These are phyloP conservation scores for Cotesia glomerata DNA, from an alignment of 1,140 invertebrate species.

Conservation along the genomic window DNA sequence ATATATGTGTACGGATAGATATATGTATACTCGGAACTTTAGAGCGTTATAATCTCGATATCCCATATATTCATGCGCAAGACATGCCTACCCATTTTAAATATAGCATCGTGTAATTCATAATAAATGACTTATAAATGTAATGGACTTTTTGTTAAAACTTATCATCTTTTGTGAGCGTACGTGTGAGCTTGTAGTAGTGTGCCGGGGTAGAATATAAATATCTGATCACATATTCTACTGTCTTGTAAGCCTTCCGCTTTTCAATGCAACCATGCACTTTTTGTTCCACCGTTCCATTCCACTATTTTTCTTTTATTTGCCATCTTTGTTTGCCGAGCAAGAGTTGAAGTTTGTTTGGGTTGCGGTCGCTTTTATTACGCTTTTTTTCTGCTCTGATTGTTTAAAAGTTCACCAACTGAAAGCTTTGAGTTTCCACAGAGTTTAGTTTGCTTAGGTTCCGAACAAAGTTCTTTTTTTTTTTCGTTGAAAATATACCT, in stretches of 20 bases:
- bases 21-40: not conserved
- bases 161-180: slow-evolving; percentile 20
- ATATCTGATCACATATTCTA: not conserved
- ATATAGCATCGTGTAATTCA: slow-evolving; percentile 64
- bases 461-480: too few relatives aligned
- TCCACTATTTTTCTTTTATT: not conserved
- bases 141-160: slow-evolving; percentile 54
- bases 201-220: not conserved
- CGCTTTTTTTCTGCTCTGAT: too few relatives aligned
- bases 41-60: slow-evolving; percentile 63
- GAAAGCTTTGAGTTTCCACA: too few relatives aligned
- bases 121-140: slow-evolving; percentile 65
- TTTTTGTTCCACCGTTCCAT: not conserved
- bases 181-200: slow-evolving; percentile 26
- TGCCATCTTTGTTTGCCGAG: not conserved
- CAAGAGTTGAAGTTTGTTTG: not conserved
- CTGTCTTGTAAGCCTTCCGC: not conserved
- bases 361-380: too few relatives aligned
- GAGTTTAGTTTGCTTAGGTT: too few relatives aligned
- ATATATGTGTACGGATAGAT: not conserved
- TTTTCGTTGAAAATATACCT: too few relatives aligned
- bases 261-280: slow-evolving; percentile 21
- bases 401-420: too few relatives aligned
- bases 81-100: slow-evolving; percentile 62
- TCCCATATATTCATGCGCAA: slow-evolving; percentile 62